Conservation (phyloP, 1,140 invertebrate species). For the Bombus pyrosoma region DNA sequence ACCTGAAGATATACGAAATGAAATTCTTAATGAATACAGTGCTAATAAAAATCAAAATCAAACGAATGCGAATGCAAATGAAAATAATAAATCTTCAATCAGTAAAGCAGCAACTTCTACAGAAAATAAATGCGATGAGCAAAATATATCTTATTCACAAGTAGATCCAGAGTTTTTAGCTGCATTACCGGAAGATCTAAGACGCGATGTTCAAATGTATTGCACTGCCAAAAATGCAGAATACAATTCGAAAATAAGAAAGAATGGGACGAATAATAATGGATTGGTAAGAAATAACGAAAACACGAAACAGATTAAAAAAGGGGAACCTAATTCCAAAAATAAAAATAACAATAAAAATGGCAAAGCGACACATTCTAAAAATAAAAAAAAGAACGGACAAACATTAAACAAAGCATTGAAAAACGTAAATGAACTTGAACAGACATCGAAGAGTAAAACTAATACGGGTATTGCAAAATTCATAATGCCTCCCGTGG, state of each 20-base stretch:
- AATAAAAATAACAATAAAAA: conserved; percentile 28
- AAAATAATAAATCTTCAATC: background rate
- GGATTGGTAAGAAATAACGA: background rate
- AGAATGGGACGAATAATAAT: background rate
- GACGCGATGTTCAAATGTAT: conserved; percentile 78
- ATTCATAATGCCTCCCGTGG: background rate
- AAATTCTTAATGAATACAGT: conserved; percentile 85
- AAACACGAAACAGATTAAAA: conserved; percentile 7
- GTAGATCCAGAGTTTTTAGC: conserved; percentile 82
- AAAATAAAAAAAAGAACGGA: conserved; percentile 59
- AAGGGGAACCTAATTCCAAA: background rate
- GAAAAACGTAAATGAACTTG: conserved; percentile 19
- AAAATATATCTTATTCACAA: conserved; percentile 77
- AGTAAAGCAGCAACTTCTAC: conserved; percentile 39
- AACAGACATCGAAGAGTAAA: conserved; percentile 2
- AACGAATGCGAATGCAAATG: conserved; percentile 1
- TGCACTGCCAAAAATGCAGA: conserved; percentile 83
- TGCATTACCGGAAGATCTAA: conserved; percentile 80
- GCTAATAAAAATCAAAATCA: conserved; percentile 50
- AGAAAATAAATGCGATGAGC: conserved; percentile 9
- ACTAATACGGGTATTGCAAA: background rate
- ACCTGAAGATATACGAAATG: conserved; percentile 85
- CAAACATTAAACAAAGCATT: conserved; percentile 16
- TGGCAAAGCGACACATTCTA: conserved; percentile 24
- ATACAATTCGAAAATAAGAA: conserved; percentile 31